Conservation (phyloP, 2,797 vertebrate genomes). For the Smutsia temminckii region DNA sequence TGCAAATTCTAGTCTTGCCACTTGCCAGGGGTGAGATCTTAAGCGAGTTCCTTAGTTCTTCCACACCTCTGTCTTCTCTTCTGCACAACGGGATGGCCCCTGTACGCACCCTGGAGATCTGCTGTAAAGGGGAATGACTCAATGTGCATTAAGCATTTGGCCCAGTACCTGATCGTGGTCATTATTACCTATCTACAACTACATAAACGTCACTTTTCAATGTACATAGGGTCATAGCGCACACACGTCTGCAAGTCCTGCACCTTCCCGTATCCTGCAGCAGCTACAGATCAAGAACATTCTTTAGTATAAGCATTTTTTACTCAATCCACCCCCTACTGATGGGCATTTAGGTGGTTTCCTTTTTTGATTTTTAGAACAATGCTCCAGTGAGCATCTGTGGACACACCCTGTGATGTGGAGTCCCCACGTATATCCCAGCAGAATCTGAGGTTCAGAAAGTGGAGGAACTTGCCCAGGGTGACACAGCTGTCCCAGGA, state of each 20-base stretch:
- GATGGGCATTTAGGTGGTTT: neutral
- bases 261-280: fast-evolving
- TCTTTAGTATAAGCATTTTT: neutral
- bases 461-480: neutral
- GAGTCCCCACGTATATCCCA: neutral
- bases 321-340: neutral
- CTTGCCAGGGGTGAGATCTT: neutral
- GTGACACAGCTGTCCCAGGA: neutral
- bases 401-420: neutral
- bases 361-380: neutral
- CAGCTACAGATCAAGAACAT: no score
- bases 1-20: neutral
- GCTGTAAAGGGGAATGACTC: neutral
- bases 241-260: fast-evolving
- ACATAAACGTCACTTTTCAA: neutral
- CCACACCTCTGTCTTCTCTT: neutral
- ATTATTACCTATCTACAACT: neutral
- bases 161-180: neutral
- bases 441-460: neutral
- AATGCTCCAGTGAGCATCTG: neutral
- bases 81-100: neutral
- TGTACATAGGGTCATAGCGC: neutral
- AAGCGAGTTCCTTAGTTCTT: neutral
- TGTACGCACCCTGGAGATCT: neutral
- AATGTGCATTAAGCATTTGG: fast-evolving